phyloP scores from a whole-genome alignment of 2,888 invertebrate species.

The Trissolcus japonicus region DNA sequence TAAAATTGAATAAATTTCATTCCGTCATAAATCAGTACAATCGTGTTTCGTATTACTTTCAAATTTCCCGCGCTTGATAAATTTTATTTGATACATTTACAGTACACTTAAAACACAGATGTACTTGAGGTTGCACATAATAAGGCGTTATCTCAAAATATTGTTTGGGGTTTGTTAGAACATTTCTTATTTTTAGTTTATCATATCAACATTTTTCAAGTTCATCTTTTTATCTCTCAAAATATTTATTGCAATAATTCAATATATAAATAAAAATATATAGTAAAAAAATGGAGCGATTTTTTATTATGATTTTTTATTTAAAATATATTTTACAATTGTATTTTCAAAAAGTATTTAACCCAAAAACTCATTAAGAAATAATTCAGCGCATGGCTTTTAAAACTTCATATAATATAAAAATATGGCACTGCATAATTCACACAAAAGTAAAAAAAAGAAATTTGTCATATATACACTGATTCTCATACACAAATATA shows the following conservation, averaged over 20 bases:
- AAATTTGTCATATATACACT: neutral
- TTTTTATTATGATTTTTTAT: neutral
- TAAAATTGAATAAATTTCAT: too few species aligned
- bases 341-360: neutral
- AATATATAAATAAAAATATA: neutral
- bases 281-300: neutral
- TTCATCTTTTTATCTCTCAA: too few species aligned
- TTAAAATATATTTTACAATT: neutral
- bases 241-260: neutral
- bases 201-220: too few species aligned
- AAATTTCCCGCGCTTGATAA: conserved; percentile 24
- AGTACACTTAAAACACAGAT: conserved; percentile 14
- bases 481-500: neutral
- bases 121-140: conserved; percentile 26
- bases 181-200: too few species aligned
- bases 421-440: neutral
- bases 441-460: neutral
- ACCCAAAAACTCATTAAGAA: neutral
- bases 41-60: too few species aligned
- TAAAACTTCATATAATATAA: neutral
- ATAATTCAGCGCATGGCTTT: neutral
- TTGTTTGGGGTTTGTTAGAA: neutral
- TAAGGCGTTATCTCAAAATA: conserved; percentile 13
- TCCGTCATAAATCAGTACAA: too few species aligned
- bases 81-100: conserved; percentile 2